Base-by-base conservation (phyloP, 1,140 invertebrate genomes). In the Hypsibius dujardini region DNA sequence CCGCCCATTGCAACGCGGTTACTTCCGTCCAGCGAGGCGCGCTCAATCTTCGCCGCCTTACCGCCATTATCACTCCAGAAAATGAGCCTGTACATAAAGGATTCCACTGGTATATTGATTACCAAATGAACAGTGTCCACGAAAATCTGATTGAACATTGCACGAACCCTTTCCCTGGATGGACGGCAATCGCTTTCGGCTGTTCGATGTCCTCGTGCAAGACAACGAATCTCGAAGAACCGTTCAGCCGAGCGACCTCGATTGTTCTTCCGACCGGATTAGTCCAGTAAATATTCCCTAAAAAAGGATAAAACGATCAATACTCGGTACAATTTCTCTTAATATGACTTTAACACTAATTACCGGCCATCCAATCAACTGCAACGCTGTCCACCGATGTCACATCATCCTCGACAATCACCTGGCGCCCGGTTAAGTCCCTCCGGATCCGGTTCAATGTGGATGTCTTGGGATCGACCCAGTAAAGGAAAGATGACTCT, bases 391-490 rank as follows among this genome's bases (percentile, higher is more conserved):
- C 84, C 67, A 85, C 81, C 14, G 80, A 78, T 72, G 85, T 83
- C 7, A 83, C 75, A 12, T 82, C 82, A 70, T 81, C 79, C 12
- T 70, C 73, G 12, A 86, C 76, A 79, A 86, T 79, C 45, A 83
- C 80, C 75, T 86, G 76, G 45, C 87, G 79, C 2, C 81, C 80
- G 1, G 87, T 88, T 40, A 90, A 88, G 79, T 91, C 88, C 70
- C 89, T 82, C 73, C 84, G 84, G 74, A 90, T 87, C 62, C 87
- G 81, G 47, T 85, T 87, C 15, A 91, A 86, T 28, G 81, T 84
- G 60, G 87, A 87, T 70, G 85, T 82, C 74, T 88, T 87, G 73
- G 82, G 84, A 78, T 92, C 89, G 59, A 87, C 85, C 88, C 89
- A 92, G 78, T 88, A 90, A 7, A 91, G 80, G 72, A 83, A 84